A percentile compares a stretch with the other conserved stretches of the same genome.
Evolutionary conservation across 2,113 vertebrate genomes (phyloP).

Genomic region (Gallinago undulata): DNA sequence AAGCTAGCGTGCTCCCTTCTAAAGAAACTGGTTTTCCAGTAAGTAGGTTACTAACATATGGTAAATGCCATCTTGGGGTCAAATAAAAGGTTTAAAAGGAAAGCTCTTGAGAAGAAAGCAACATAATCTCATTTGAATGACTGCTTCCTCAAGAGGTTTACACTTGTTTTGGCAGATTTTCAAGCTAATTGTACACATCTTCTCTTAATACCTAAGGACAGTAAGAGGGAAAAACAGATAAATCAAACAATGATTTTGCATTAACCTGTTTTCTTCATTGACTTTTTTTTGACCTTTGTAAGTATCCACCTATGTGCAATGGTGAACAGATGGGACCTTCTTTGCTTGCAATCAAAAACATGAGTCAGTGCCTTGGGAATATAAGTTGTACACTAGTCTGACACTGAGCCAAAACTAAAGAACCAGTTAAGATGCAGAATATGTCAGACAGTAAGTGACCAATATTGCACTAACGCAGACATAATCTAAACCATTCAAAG

Average conservation of each 20-base stretch:
- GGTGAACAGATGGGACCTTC: not conserved
- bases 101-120: not conserved
- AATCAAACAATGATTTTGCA: not conserved
- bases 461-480: not conserved
- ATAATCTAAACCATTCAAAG: not conserved
- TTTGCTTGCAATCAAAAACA: not conserved
- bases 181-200: not conserved
- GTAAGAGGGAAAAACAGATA: not conserved
- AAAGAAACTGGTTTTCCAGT: not conserved
- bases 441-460: not conserved
- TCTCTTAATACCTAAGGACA: not conserved
- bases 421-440: not conserved
- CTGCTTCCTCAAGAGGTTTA: not conserved
- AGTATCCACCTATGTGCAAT: not conserved
- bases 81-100: not conserved
- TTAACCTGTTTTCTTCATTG: not conserved
- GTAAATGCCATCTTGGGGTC: not conserved
- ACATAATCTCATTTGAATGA: not conserved
- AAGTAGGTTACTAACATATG: not conserved
- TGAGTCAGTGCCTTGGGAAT: not conserved
- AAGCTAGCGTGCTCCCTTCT: not conserved
- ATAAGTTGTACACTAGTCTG: not conserved
- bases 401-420: not conserved
- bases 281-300: not conserved
- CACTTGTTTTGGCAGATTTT: not conserved